Conservation (phyloP, 2,888 invertebrate species). For the Lobophora halterata region DNA sequence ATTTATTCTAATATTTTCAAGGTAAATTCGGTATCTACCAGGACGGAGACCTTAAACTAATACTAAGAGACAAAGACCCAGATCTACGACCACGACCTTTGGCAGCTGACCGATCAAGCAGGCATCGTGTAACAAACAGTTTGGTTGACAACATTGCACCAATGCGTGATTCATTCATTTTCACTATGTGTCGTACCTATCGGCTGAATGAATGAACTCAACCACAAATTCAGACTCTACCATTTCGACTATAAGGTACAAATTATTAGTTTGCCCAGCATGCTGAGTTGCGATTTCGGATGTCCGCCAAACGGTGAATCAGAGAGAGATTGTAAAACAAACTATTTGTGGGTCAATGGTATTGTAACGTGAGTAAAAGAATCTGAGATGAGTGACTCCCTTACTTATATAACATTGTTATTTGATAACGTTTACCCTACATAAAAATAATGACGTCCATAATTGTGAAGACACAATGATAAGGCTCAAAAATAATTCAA, state of each 20-base stretch:
- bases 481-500: too few relatives aligned
- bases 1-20: too few relatives aligned
- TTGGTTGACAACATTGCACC: constrained; percentile 31
- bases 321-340: constrained; percentile 30
- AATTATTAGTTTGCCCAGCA: constrained; percentile 6
- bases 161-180: constrained; percentile 59
- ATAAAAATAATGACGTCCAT: too few relatives aligned
- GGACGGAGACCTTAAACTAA: too few relatives aligned
- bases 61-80: background rate
- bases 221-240: constrained; percentile 3
- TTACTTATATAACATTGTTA: constrained; percentile 16
- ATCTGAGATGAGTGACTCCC: constrained; percentile 18
- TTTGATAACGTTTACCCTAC: constrained; percentile 2
- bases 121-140: constrained; percentile 3
- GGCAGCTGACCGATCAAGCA: too few relatives aligned
- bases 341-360: constrained; percentile 28
- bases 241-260: constrained; percentile 4
- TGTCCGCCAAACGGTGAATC: constrained; percentile 27
- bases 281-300: constrained; percentile 20
- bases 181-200: constrained; percentile 33
- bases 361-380: constrained; percentile 21
- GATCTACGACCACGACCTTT: constrained; percentile 10
- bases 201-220: constrained; percentile 36
- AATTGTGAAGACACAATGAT: too few relatives aligned
- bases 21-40: too few relatives aligned